Evolutionary conservation across 2,797 vertebrate genomes (phyloP), one percentile per base, ranked within the genome.

Genomic region (Lates japonicus): DNA sequence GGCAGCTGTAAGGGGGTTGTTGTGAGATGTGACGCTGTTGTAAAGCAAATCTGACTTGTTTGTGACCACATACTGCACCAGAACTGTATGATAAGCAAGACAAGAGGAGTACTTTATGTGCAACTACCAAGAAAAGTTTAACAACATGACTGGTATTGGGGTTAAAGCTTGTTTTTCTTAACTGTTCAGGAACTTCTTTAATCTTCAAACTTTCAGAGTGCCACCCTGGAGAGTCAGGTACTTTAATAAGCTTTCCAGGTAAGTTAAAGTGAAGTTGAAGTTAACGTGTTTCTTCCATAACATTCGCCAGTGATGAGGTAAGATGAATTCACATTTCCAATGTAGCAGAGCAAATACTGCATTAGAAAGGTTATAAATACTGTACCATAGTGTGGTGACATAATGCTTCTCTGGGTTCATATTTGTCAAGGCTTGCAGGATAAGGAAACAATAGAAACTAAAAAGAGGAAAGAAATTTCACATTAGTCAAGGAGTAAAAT

Each of bases 251-350:
- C 37, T 31, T 52, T 80, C 42, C 73, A 75, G 71, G 74, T 83
- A n/a, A n/a, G 78, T 46, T 68, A 63, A 87, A 71, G 8, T 72
- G n/a, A 44, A 58, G 81, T 51, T 72, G 37, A 82, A 25, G 20
- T 17, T n/a, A n/a, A 52, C 10, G 33, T n/a, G 33, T 31, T 69
- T 55, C 77, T 73, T 33, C 13, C 16, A 31, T 13, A 13, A 39
- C 39, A 62, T 72, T 52, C 51, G n/a, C 70, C 3, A 35, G 7
- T 67, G 10, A 51, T n/a, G 29, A 61, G 25, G 33, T 33, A 41
- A 39, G 3, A n/a, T 62, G 42, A 71, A 20, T 48, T 49, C 44
- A 68, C 67, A 19, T 17, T 39, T 49, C 14, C 13, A 57, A 49
- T 44, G 54, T 29, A 17, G 17, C 13, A 19, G 31, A 33, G 35